A percentile compares a stretch with the other conserved stretches of the same genome.
Conservation (phyloP, 1,140 invertebrate species). For the Drosophila seguyi region DNA sequence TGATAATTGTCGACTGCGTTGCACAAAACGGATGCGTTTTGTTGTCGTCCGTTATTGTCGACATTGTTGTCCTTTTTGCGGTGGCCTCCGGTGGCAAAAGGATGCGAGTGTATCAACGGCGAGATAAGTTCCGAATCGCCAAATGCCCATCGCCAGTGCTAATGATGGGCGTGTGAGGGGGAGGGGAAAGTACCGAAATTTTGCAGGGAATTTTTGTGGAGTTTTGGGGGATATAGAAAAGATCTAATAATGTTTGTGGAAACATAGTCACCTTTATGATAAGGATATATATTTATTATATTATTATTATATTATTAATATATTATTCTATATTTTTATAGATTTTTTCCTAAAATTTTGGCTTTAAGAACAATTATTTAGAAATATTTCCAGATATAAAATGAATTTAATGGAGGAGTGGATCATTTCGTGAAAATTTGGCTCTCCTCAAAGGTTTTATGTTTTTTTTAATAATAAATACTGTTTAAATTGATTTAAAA, state of each 20-base stretch:
- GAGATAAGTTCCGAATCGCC: conserved; percentile 17
- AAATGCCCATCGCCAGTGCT: neutral
- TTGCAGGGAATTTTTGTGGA: no score
- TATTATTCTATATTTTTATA: neutral
- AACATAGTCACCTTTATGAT: neutral
- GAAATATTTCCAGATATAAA: neutral
- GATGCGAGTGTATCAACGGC: conserved; percentile 36
- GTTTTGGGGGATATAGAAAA: no score
- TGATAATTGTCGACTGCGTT: conserved; percentile 77
- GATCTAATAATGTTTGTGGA: neutral
- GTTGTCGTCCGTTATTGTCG: conserved; percentile 12
- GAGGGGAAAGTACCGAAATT: neutral
- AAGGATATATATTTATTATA: no score
- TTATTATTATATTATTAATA: no score
- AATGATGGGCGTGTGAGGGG: neutral
- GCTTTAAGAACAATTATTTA: neutral
- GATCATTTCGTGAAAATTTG: neutral
- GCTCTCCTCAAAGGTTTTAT: neutral
- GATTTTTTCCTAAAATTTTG: neutral
- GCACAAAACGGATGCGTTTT: conserved; percentile 71
- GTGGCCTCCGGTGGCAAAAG: conserved; percentile 4
- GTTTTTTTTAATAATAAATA: no score
- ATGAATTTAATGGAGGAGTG: no score
- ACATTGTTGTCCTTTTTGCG: conserved; percentile 43
- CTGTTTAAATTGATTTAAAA: no score